Evolutionary conservation across 2,888 invertebrate genomes (phyloP), one percentile per base, ranked within the genome.

Genomic region (Periphyllus acericola): DNA sequence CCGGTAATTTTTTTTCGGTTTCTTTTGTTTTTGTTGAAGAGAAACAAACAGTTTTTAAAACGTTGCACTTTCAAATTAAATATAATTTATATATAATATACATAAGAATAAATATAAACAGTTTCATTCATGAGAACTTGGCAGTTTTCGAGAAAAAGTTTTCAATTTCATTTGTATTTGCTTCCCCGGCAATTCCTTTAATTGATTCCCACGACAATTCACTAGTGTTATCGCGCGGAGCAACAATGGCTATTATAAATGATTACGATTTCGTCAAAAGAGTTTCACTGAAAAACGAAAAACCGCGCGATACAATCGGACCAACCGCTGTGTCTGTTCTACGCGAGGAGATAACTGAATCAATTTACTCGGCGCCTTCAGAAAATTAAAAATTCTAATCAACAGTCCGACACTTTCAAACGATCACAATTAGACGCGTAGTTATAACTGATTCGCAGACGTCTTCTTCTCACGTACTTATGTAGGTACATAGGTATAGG

Each of bases 231-330:
- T 36, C 17, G 40, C 40, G 40, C 66, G 19, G 11, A 2, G 29
- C 11, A 29, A 76, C 66, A 76, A 84, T 76, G 9, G 32, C 34
- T 66, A 66, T 84, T 76, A 66, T 36, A 36, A 36, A 36, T n/a
- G n/a, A n/a, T 6, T 36, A 36, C 1, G 3, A 68, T 84, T 76
- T 68, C 6, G 66, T 75, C n/a, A 29, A 83, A 76, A 83, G 55
- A 84, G 40, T 76, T 84, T 84, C 84, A 84, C 76, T 11, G 25
- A 68, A 76, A 84, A 84, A 40, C 21, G 60, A 68, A 84, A 76
- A 25, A 32, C 36, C 34, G n/a, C 46, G 32, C 14, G 21, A 66
- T 29, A 76, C 66, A 76, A 76, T 46, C 25, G 32, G 66, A n/a
- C 40, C 14, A 40, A 55, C 75, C 36, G 19, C 40, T 75, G 72